A percentile compares a stretch with the other conserved stretches of the same genome.
These are phyloP conservation scores for Sigmodon hispidus DNA, from an alignment of 2,113 vertebrate species.

Conservation along the genomic window DNA sequence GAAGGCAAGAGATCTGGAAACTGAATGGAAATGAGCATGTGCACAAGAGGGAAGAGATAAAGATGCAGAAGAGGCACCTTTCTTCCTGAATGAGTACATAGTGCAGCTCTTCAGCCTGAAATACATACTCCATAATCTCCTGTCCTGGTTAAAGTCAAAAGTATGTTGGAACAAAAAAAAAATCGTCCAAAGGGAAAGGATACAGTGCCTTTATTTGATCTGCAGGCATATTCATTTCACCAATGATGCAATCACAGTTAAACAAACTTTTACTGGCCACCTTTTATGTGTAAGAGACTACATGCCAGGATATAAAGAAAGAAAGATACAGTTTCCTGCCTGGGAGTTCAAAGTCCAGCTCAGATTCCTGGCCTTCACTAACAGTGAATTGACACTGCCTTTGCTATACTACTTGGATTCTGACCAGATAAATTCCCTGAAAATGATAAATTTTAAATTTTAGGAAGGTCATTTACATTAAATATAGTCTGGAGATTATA, in stretches of 20 bases:
- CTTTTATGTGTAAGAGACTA: background rate
- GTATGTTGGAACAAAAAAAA: background rate
- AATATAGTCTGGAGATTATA: background rate
- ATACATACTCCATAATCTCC: background rate
- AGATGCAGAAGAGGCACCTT: background rate
- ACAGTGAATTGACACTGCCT: background rate
- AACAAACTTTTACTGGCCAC: background rate
- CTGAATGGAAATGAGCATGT: background rate
- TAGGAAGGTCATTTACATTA: background rate
- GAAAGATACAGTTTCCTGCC: background rate
- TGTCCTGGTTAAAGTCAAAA: background rate
- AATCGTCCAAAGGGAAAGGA: background rate
- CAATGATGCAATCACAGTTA: conserved; percentile 12
- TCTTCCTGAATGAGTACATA: background rate
- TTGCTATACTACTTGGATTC: background rate
- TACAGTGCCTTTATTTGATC: background rate
- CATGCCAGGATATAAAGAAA: conserved; percentile 4
- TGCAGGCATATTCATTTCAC: background rate
- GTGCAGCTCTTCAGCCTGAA: background rate
- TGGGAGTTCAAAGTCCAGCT: conserved; percentile 40
- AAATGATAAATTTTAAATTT: background rate
- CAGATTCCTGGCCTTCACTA: background rate
- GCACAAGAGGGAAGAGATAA: background rate
- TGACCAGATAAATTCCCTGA: background rate
- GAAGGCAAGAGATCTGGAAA: background rate